Evolutionary conservation across 92 coral and sea anemone species (phyloP).

Genomic region (Virgularia gustaviana): DNA sequence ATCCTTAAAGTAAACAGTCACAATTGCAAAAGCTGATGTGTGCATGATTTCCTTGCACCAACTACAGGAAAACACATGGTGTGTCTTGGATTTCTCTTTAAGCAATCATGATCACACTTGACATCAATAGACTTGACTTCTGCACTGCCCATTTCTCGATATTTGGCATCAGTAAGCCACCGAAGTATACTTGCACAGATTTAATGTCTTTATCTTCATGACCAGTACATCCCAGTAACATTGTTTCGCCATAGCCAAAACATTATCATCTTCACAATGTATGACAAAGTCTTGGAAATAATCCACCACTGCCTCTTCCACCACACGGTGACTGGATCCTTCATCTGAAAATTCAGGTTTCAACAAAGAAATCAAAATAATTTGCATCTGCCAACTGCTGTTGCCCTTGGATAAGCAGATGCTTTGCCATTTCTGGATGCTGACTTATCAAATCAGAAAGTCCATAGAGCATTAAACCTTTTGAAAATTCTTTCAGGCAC

Average conservation of each 20-base stretch:
- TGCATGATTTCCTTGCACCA: too few species aligned
- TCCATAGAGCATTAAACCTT: constrained; percentile 37
- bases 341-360: constrained; percentile 53
- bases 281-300: constrained; percentile 55
- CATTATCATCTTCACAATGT: constrained; percentile 22
- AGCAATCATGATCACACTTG: constrained; percentile 25
- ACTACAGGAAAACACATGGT: constrained; percentile 20
- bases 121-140: constrained; percentile 8
- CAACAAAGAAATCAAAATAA: constrained; percentile 54
- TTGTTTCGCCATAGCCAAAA: constrained; percentile 19
- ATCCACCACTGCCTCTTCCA: constrained; percentile 54
- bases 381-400: constrained; percentile 51
- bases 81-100: constrained; percentile 28
- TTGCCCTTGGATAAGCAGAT: constrained; percentile 37
- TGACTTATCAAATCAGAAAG: constrained; percentile 25
- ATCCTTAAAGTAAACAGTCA: too few species aligned
- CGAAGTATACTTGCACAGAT: constrained; percentile 36
- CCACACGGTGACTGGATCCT: constrained; percentile 44
- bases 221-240: constrained; percentile 31
- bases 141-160: constrained; percentile 10
- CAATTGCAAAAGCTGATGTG: too few species aligned
- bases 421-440: constrained; percentile 13
- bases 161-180: constrained; percentile 40
- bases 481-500: constrained; percentile 32
- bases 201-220: constrained; percentile 6